Percentiles rank a stretch among this genome's conserved stretches.
Evolutionary conservation across 1,140 invertebrate species (phyloP).

Genomic region (Teleogryllus occipitalis): DNA sequence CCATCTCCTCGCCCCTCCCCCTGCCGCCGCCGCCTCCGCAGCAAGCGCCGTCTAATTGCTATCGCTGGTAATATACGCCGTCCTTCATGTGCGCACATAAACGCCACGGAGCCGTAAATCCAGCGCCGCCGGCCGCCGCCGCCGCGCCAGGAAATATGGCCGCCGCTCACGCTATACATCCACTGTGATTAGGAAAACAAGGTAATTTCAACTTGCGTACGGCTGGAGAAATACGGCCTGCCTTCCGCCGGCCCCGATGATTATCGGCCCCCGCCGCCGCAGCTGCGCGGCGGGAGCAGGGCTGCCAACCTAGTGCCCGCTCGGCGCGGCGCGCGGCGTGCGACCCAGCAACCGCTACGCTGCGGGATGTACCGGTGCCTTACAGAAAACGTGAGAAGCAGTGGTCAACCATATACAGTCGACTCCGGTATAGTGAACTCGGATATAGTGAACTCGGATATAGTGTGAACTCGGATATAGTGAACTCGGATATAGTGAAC

Average conservation of each 20-base stretch:
- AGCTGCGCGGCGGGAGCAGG: neutral
- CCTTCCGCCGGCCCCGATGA: neutral
- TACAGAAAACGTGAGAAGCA: no score
- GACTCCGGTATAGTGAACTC: no score
- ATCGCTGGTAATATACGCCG: no score
- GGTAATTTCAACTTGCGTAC: constrained; percentile 4
- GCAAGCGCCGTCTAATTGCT: no score
- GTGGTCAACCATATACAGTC: no score
- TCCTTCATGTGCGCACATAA: neutral
- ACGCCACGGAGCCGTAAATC: neutral
- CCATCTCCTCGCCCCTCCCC: no score
- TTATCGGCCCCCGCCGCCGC: neutral
- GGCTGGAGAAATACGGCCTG: constrained; percentile 2
- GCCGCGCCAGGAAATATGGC: neutral
- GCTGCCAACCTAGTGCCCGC: neutral
- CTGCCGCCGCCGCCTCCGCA: no score
- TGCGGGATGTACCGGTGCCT: no score
- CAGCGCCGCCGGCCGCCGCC: neutral
- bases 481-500: no score
- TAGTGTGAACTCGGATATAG: no score
- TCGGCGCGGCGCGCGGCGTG: neutral
- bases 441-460: no score
- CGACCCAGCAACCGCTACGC: no score
- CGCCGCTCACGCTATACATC: neutral
- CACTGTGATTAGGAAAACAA: constrained; percentile 4